Percentiles rank a stretch among this genome's conserved stretches.
Conservation (phyloP, 2,797 vertebrate genomes). For the Taeniopygia guttata region DNA sequence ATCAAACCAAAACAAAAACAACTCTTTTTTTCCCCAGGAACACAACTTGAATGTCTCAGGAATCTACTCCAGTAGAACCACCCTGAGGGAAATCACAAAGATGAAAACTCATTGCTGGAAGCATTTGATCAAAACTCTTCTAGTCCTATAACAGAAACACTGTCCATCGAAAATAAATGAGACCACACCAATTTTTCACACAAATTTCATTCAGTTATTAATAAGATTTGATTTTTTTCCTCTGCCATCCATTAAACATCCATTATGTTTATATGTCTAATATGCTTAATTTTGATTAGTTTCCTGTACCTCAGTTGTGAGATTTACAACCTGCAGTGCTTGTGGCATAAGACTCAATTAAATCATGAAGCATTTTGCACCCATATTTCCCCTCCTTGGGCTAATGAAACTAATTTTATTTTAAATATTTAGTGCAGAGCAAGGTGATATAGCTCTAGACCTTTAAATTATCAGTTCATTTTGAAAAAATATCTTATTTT, state of each 20-base stretch:
- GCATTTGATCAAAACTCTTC: neutral
- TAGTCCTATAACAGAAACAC: neutral
- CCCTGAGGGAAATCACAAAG: neutral
- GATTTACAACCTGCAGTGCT: neutral
- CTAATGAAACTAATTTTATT: neutral
- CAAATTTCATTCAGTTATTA: neutral
- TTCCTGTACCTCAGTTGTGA: neutral
- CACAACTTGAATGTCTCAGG: neutral
- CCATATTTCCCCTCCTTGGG: neutral
- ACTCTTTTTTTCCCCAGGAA: neutral
- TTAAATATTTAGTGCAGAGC: neutral
- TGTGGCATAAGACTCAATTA: neutral
- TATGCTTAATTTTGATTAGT: neutral
- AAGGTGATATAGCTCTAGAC: neutral
- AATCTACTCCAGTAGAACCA: neutral
- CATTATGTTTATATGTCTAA: neutral
- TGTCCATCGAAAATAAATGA: neutral
- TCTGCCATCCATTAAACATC: neutral
- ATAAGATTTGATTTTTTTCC: neutral
- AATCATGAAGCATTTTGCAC: neutral
- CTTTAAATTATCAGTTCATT: neutral
- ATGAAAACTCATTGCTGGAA: neutral
- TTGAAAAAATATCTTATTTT: neutral
- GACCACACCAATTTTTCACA: neutral
- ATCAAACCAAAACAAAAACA: neutral